These are phyloP conservation scores for Pseudomugil tenellus DNA, from an alignment of 2,797 vertebrate species.

Conservation along the genomic window DNA sequence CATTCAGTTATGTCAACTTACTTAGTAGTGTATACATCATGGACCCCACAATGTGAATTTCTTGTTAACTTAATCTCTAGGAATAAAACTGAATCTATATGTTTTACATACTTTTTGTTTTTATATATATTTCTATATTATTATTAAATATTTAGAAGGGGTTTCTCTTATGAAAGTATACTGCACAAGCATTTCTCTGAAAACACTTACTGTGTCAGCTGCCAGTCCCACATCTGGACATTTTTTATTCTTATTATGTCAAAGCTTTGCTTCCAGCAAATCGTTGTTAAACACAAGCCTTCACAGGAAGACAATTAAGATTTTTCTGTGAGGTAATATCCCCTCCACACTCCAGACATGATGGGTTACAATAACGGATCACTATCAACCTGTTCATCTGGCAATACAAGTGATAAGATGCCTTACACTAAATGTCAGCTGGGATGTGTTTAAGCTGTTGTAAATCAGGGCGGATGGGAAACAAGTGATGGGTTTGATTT, in stretches of 20 bases:
- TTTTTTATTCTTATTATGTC: background rate
- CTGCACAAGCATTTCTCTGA: background rate
- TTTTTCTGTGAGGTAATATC: background rate
- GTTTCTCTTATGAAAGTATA: background rate
- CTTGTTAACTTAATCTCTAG: background rate
- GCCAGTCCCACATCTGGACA: background rate
- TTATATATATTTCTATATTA: too few species aligned
- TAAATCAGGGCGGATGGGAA: background rate
- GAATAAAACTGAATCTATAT: background rate
- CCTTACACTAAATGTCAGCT: background rate
- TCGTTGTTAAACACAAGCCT: background rate
- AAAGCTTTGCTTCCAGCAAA: background rate
- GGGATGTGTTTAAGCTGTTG: background rate
- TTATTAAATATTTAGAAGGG: background rate
- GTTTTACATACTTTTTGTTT: background rate
- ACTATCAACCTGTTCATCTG: slow-evolving; percentile 5
- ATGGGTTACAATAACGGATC: slow-evolving; percentile 10
- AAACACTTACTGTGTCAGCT: background rate
- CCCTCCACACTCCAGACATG: too few species aligned
- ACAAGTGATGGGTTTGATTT: background rate
- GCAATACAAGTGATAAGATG: background rate
- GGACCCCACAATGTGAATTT: background rate
- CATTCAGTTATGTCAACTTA: slow-evolving; percentile 16
- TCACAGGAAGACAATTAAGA: background rate
- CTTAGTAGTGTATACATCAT: slow-evolving; percentile 13